Evolutionary conservation across 2,888 invertebrate species (phyloP).

Genomic region (Ommatoiulus sabulosus): DNA sequence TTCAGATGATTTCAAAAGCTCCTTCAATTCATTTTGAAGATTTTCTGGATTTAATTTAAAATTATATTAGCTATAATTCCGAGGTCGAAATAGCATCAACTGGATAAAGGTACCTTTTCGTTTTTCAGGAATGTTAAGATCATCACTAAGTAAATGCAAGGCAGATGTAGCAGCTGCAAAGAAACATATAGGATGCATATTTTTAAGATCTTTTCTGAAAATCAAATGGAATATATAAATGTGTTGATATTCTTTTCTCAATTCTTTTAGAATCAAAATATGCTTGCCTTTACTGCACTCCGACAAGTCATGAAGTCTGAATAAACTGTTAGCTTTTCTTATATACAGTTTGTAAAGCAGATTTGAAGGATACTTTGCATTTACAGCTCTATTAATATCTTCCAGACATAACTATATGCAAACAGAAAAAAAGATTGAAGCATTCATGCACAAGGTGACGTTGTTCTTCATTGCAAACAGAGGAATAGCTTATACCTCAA

Average conservation of each 20-base stretch:
- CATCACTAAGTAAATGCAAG: not conserved
- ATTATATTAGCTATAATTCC: not conserved
- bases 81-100: not conserved
- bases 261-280: not conserved
- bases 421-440: not conserved
- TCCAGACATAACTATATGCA: not conserved
- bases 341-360: not conserved
- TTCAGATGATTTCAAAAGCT: conserved; percentile 5
- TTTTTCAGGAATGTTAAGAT: not conserved
- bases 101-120: not conserved
- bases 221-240: too few species aligned
- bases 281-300: not conserved
- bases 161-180: not conserved
- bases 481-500: not conserved
- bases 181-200: not conserved
- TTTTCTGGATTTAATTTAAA: not conserved
- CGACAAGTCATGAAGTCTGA: not conserved
- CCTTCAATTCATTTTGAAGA: conserved; percentile 27
- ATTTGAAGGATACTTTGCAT: not conserved
- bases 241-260: too few species aligned
- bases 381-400: not conserved
- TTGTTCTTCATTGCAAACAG: not conserved
- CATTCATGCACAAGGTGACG: not conserved
- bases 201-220: too few species aligned
- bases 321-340: conserved; percentile 29